A percentile compares a stretch with the other conserved stretches of the same genome.
Evolutionary conservation across 2,888 invertebrate genomes (phyloP).

Genomic region (Deilephila elpenor): DNA sequence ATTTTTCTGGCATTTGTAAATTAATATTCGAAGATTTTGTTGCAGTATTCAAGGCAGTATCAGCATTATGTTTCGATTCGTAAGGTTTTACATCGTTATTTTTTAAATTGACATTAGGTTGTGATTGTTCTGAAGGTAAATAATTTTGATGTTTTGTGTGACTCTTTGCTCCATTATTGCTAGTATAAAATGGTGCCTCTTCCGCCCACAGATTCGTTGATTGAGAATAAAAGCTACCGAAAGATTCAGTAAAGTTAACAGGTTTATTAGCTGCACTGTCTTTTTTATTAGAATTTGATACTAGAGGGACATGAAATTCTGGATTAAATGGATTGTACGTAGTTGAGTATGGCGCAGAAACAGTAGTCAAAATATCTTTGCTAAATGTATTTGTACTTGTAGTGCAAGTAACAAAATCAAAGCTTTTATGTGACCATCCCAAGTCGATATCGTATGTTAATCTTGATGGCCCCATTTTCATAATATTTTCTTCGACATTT

Average conservation of each 20-base stretch:
- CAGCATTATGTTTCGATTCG: slow-evolving; percentile 60
- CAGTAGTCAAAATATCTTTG: slow-evolving; percentile 73
- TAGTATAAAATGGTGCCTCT: slow-evolving; percentile 74
- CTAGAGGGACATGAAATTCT: slow-evolving; percentile 76
- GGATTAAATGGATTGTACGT: slow-evolving; percentile 79
- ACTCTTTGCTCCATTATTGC: slow-evolving; percentile 64
- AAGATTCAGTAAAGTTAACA: slow-evolving; percentile 70
- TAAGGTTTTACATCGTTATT: slow-evolving; percentile 61
- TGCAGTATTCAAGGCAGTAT: slow-evolving; percentile 50
- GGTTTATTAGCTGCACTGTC: slow-evolving; percentile 63
- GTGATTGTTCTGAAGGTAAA: slow-evolving; percentile 59
- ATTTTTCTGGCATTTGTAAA: slow-evolving; percentile 67
- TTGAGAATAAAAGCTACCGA: slow-evolving; percentile 77
- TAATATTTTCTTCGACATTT: slow-evolving; percentile 76
- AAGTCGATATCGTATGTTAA: slow-evolving; percentile 80
- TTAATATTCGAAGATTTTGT: slow-evolving; percentile 59
- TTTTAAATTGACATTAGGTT: slow-evolving; percentile 58
- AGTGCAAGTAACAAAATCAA: slow-evolving; percentile 76
- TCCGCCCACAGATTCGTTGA: slow-evolving; percentile 75
- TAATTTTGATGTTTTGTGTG: slow-evolving; percentile 70
- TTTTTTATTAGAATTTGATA: slow-evolving; percentile 69
- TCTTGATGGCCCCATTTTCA: slow-evolving; percentile 78
- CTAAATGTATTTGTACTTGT: slow-evolving; percentile 66
- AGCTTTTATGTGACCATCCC: slow-evolving; percentile 80
- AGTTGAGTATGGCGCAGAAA: slow-evolving; percentile 62